Evolutionary conservation across 1,140 invertebrate species (phyloP).

Genomic region (Reticulitermes speratus): DNA sequence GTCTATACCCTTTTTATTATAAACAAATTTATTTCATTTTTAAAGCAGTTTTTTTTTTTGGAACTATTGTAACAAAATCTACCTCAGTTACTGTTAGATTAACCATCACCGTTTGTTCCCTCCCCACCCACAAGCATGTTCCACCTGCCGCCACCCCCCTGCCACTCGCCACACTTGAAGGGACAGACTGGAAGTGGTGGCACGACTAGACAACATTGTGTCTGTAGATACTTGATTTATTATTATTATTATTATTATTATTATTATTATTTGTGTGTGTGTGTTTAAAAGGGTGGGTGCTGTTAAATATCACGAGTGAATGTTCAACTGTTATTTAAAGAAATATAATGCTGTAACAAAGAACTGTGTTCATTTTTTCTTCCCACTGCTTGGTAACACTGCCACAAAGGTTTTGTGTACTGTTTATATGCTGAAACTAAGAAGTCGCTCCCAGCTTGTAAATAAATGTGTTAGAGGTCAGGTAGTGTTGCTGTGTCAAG

Average conservation of each 20-base stretch:
- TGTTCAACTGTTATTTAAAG: conserved; percentile 26
- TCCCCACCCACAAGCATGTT: not conserved
- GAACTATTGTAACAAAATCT: conserved; percentile 8
- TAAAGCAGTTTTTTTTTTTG: conserved; percentile 2
- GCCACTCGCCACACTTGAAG: not conserved
- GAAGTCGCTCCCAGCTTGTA: too few species aligned
- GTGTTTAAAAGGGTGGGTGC: not conserved
- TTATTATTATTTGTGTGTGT: not conserved
- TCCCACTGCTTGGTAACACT: not conserved
- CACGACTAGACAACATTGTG: not conserved
- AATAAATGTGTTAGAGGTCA: too few species aligned
- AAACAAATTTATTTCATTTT: conserved; percentile 7
- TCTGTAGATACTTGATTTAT: not conserved
- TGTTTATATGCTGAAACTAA: too few species aligned
- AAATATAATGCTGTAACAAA: conserved; percentile 23
- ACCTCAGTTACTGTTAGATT: conserved; percentile 23
- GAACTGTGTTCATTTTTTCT: not conserved
- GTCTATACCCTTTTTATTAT: not conserved
- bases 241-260: not conserved
- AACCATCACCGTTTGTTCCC: not conserved
- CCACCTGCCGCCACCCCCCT: not conserved
- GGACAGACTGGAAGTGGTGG: not conserved
- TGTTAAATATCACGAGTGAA: conserved; percentile 24
- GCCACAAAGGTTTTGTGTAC: too few species aligned
- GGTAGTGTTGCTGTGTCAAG: too few species aligned